These are phyloP conservation scores for Calephelis perditalis DNA, from an alignment of 2,888 invertebrate species.

Conservation along the genomic window DNA sequence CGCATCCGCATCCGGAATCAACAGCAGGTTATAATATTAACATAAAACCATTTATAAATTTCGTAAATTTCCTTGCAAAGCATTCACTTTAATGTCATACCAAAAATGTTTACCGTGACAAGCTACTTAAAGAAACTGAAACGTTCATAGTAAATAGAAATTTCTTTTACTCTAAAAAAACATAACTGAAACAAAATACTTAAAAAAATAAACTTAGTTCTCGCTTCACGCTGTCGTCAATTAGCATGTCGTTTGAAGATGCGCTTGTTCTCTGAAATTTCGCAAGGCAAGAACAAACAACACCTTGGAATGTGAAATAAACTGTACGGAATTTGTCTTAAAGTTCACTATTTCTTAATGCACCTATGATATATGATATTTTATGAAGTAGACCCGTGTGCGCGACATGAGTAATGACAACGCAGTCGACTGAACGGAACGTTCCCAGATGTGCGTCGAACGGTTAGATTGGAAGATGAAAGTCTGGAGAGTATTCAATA, in stretches of 20 bases:
- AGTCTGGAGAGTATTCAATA: conserved; percentile 30
- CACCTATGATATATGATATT: conserved; percentile 47
- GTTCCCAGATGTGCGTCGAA: conserved; percentile 65
- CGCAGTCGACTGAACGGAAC: conserved; percentile 56
- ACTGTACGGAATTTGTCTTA: conserved; percentile 41
- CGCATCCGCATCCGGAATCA: too few relatives aligned
- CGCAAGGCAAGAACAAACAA: conserved; percentile 38
- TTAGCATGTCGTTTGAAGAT: conserved; percentile 75
- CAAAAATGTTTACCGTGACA: background rate
- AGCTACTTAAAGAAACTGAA: background rate
- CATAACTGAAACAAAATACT: conserved; percentile 39
- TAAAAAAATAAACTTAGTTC: conserved; percentile 49
- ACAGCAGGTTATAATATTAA: too few relatives aligned
- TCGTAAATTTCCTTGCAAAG: too few relatives aligned
- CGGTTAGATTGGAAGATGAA: conserved; percentile 58
- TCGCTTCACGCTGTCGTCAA: conserved; percentile 63
- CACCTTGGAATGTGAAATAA: conserved; percentile 35
- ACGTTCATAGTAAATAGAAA: conserved; percentile 17
- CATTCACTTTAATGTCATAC: too few relatives aligned
- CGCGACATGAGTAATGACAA: conserved; percentile 75
- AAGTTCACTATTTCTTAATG: conserved; percentile 45
- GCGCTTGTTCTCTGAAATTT: conserved; percentile 45
- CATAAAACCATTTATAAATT: too few relatives aligned
- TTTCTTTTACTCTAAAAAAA: conserved; percentile 28
- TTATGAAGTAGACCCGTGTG: conserved; percentile 63